A percentile compares a stretch with the other conserved stretches of the same genome.
Evolutionary conservation across 2,797 vertebrate species (phyloP).

Genomic region (Antrozous pallidus): DNA sequence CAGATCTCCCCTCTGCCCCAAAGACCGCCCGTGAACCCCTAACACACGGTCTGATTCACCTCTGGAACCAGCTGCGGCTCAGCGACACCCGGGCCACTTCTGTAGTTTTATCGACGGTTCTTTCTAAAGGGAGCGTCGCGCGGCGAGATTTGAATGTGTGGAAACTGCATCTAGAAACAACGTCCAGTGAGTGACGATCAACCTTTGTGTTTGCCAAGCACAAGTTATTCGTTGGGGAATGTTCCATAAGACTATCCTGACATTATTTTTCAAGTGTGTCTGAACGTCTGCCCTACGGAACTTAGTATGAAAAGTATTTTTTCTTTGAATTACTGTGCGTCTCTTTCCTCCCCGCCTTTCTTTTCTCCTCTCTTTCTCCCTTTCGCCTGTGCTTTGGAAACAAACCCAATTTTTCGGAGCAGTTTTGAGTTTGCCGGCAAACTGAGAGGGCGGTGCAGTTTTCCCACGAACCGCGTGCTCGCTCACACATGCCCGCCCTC

Average conservation of each 20-base stretch:
- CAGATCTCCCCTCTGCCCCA: not conserved
- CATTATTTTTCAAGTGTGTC: conserved; percentile 7
- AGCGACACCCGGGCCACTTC: not conserved
- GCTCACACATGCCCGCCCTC: too few relatives aligned
- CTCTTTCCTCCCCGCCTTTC: not conserved
- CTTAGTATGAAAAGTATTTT: not conserved
- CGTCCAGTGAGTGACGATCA: too few relatives aligned
- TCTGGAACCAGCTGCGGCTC: not conserved
- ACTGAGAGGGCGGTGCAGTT: not conserved
- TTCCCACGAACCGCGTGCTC: not conserved
- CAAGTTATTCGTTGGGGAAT: conserved; percentile 20
- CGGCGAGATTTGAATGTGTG: conserved; percentile 6
- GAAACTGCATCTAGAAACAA: not conserved
- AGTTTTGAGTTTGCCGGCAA: not conserved
- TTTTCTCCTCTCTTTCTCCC: too few relatives aligned
- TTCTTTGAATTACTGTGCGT: not conserved
- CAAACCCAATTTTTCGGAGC: not conserved
- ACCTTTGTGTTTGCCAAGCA: not conserved
- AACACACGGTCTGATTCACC: not conserved
- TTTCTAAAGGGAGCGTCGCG: conserved; percentile 9
- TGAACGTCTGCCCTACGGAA: not conserved
- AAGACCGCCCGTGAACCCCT: not conserved
- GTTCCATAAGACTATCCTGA: conserved; percentile 1
- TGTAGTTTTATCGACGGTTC: not conserved
- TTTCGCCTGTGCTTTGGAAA: not conserved